Evolutionary conservation across 2,797 vertebrate genomes (phyloP).

Genomic region (Myotis vivesi): DNA sequence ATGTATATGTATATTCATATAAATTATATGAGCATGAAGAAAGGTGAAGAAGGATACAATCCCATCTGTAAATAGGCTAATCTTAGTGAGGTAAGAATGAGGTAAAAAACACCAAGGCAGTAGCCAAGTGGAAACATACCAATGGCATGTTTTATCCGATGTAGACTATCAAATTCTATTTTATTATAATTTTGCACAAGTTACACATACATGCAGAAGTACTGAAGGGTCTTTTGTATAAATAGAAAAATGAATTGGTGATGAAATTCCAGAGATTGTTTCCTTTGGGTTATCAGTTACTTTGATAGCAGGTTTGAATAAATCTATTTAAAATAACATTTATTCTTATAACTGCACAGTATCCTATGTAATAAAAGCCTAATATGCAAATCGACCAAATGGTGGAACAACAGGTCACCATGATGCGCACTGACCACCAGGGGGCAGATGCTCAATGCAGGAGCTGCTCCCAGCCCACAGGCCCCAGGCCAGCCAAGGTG

Average conservation of each 20-base stretch:
- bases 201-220: background rate
- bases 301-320: background rate
- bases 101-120: background rate
- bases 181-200: background rate
- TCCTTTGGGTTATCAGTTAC: background rate
- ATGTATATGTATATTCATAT: background rate
- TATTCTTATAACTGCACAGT: background rate
- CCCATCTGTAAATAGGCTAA: background rate
- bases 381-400: no score
- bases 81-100: background rate
- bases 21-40: background rate
- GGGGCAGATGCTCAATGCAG: no score
- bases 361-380: background rate
- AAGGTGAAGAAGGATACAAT: background rate
- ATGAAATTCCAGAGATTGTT: background rate
- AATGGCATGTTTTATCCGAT: background rate
- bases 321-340: background rate
- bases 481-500: no score
- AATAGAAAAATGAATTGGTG: background rate
- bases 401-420: no score
- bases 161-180: background rate
- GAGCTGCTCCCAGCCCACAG: no score
- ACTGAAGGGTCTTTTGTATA: background rate
- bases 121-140: background rate
- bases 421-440: no score